These are phyloP conservation scores for Platichthys stellatus DNA, from an alignment of 2,113 vertebrate genomes.

Conservation along the genomic window DNA sequence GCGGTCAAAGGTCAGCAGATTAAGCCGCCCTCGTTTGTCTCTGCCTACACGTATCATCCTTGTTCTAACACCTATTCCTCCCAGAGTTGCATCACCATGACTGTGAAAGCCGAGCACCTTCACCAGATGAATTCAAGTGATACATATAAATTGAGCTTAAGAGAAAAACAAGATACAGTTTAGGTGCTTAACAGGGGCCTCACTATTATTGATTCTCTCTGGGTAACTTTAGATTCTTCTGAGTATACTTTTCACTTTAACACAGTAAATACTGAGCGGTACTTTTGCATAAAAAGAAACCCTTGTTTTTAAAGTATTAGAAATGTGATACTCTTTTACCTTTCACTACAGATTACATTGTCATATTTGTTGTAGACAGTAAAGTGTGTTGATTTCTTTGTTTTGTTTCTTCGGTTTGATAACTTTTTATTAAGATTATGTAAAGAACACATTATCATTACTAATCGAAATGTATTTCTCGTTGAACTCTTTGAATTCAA, in stretches of 20 bases:
- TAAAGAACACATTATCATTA: neutral
- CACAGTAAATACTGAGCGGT: neutral
- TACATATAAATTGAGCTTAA: neutral
- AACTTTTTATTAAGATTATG: neutral
- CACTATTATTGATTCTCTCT: neutral
- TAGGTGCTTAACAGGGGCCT: neutral
- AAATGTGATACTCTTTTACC: too few relatives aligned
- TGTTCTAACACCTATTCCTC: slow-evolving; percentile 18
- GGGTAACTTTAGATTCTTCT: neutral
- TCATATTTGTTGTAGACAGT: too few relatives aligned
- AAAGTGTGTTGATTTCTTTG: neutral
- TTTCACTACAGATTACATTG: too few relatives aligned
- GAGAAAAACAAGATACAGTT: neutral
- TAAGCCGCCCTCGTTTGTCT: slow-evolving; percentile 8
- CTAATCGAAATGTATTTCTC: too few relatives aligned
- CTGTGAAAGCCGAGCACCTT: neutral
- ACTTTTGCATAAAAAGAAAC: neutral
- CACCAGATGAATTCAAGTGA: neutral
- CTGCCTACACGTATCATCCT: slow-evolving; percentile 23
- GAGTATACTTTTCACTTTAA: neutral
- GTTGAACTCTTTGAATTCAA: too few relatives aligned
- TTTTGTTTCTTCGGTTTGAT: neutral
- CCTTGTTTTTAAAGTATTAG: too few relatives aligned
- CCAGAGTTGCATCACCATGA: slow-evolving; percentile 9
- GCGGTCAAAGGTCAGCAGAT: slow-evolving; percentile 43